Evolutionary conservation across 2,888 invertebrate genomes (phyloP).

Genomic region (Cenopis cana): DNA sequence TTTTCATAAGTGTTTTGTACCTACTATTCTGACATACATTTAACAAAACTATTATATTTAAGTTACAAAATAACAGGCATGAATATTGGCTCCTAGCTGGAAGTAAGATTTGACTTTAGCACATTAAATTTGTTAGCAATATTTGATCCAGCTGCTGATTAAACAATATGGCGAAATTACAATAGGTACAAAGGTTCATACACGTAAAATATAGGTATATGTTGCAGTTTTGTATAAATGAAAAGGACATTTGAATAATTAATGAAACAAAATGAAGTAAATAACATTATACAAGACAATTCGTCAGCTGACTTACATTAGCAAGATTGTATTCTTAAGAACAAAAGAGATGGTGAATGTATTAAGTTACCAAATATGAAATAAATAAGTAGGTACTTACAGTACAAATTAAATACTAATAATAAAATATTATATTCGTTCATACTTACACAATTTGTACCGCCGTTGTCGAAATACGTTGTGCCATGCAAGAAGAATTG

Average conservation of each 20-base stretch:
- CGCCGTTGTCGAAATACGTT: conserved; percentile 66
- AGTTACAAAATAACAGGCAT: not conserved
- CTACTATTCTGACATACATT: not conserved
- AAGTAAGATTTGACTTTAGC: not conserved
- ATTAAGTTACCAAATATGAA: conserved; percentile 13
- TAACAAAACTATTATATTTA: not conserved
- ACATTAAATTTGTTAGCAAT: conserved; percentile 19
- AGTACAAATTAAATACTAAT: conserved; percentile 7
- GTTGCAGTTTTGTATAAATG: conserved; percentile 44
- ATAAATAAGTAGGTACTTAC: conserved; percentile 23
- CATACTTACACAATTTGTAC: conserved; percentile 58
- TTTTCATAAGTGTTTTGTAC: conserved; percentile 4
- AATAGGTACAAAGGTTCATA: not conserved
- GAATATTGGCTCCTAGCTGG: conserved; percentile 14
- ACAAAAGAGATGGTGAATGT: conserved; percentile 13
- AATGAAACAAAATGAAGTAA: conserved; percentile 23
- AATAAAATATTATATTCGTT: conserved; percentile 26
- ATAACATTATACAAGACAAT: not conserved
- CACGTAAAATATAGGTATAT: conserved; percentile 45
- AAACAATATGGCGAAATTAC: conserved; percentile 8
- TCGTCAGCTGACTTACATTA: conserved; percentile 16
- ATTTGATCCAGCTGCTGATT: conserved; percentile 6
- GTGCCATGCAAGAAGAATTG: conserved; percentile 32
- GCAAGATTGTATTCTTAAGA: not conserved
- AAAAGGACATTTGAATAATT: conserved; percentile 22